A percentile compares a stretch with the other conserved stretches of the same genome.
Evolutionary conservation across 2,797 vertebrate species (phyloP).

Genomic region (Amniataba percoides): DNA sequence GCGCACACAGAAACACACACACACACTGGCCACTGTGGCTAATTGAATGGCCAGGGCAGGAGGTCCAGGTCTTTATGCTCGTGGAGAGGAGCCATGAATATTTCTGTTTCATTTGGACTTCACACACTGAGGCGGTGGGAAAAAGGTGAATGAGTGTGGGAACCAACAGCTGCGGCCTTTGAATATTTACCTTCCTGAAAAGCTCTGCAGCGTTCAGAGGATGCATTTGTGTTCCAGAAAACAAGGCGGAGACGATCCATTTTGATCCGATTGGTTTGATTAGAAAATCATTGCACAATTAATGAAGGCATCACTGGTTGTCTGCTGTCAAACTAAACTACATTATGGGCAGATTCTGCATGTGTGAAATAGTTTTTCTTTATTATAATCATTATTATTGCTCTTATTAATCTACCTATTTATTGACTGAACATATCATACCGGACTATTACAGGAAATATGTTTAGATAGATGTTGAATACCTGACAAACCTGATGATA

Average conservation of each 20-base stretch:
- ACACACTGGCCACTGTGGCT: slow-evolving; percentile 65
- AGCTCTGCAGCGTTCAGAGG: not conserved
- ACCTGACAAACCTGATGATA: no score
- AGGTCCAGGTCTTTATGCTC: slow-evolving; percentile 77
- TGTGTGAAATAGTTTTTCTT: no score
- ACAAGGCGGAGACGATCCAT: not conserved
- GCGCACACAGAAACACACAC: slow-evolving; percentile 46
- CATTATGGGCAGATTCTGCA: not conserved
- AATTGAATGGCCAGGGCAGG: slow-evolving; percentile 80
- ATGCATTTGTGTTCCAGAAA: not conserved
- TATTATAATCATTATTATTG: not conserved
- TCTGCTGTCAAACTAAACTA: not conserved
- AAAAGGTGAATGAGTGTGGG: slow-evolving; percentile 73
- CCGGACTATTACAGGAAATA: no score
- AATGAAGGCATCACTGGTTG: not conserved
- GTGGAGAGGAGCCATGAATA: slow-evolving; percentile 78
- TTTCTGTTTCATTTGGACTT: slow-evolving; percentile 76
- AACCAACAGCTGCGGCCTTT: slow-evolving; percentile 43
- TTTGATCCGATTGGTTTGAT: not conserved
- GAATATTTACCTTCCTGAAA: slow-evolving; percentile 62
- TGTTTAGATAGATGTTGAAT: no score
- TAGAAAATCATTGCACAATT: not conserved
- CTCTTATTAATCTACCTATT: not conserved
- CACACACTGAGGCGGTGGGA: slow-evolving; percentile 50
- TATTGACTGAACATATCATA: no score